A percentile compares a stretch with the other conserved stretches of the same genome.
Conservation (phyloP, 1,140 invertebrate genomes). For the Bombyx mandarina region DNA sequence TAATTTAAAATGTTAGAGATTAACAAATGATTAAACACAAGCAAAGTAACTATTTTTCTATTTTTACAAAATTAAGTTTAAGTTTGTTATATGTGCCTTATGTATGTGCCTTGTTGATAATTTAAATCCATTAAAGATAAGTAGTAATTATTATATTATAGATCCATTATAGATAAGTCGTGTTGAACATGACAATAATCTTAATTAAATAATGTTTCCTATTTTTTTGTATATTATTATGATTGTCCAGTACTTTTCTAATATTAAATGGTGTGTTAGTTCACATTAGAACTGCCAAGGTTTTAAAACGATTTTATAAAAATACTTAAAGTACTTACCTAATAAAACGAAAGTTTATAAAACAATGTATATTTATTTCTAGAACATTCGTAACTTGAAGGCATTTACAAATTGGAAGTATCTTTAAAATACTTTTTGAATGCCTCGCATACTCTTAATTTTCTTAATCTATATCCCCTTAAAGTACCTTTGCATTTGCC, state of each 20-base stretch:
- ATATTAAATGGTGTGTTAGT: too few species aligned
- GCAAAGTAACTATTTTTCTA: too few species aligned
- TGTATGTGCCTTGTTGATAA: background rate
- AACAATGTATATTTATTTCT: background rate
- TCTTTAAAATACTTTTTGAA: constrained; percentile 37
- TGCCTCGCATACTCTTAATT: constrained; percentile 9
- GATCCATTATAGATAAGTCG: constrained; percentile 1
- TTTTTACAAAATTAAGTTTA: too few species aligned
- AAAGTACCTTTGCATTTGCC: background rate
- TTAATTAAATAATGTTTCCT: background rate
- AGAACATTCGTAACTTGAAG: background rate
- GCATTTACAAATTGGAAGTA: constrained; percentile 39
- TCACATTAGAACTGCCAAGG: too few species aligned
- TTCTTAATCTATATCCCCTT: background rate
- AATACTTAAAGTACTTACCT: too few species aligned
- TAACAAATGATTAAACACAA: too few species aligned
- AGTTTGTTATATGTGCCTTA: constrained; percentile 3
- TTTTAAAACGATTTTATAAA: too few species aligned
- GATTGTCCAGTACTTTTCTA: too few species aligned
- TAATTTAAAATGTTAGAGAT: too few species aligned
- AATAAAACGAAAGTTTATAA: too few species aligned
- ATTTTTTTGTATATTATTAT: too few species aligned
- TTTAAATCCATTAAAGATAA: background rate
- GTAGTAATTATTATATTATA: background rate
- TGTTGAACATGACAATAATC: constrained; percentile 16